Conservation (phyloP, 2,113 vertebrate species). For the Ranitomeya imitator region DNA sequence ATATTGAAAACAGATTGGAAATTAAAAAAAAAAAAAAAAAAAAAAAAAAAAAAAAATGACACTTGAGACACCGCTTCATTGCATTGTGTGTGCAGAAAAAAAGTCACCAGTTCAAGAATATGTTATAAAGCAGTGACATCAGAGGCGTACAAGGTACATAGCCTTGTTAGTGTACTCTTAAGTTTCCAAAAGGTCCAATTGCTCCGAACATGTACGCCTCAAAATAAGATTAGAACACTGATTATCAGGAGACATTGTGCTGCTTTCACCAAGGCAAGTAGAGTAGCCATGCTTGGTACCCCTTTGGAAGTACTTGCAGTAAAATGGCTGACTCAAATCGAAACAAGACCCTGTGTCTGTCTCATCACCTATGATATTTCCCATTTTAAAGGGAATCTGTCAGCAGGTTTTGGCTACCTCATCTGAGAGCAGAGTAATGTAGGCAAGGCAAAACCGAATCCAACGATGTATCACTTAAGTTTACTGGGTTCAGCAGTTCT, state of each 20-base stretch:
- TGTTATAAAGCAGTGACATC: slow-evolving; percentile 38
- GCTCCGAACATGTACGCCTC: background rate
- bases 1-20: background rate
- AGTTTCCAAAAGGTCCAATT: background rate
- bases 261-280: background rate
- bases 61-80: slow-evolving; percentile 46
- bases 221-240: slow-evolving; percentile 6
- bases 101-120: slow-evolving; percentile 18
- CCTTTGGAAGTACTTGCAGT: background rate
- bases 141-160: background rate
- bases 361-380: background rate
- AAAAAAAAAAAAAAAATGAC: slow-evolving; percentile 36
- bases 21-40: slow-evolving; percentile 27
- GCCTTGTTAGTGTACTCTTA: slow-evolving; percentile 22
- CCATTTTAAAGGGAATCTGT: background rate
- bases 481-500: too few relatives aligned
- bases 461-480: too few relatives aligned
- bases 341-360: background rate
- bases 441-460: too few relatives aligned
- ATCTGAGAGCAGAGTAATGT: too few relatives aligned
- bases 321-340: background rate
- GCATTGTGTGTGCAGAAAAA: slow-evolving; percentile 53
- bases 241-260: slow-evolving; percentile 16
- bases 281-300: background rate
- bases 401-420: too few relatives aligned